A percentile compares a stretch with the other conserved stretches of the same genome.
These are phyloP conservation scores for Gambelia wislizenii DNA, from an alignment of 2,797 vertebrate genomes.

Conservation along the genomic window DNA sequence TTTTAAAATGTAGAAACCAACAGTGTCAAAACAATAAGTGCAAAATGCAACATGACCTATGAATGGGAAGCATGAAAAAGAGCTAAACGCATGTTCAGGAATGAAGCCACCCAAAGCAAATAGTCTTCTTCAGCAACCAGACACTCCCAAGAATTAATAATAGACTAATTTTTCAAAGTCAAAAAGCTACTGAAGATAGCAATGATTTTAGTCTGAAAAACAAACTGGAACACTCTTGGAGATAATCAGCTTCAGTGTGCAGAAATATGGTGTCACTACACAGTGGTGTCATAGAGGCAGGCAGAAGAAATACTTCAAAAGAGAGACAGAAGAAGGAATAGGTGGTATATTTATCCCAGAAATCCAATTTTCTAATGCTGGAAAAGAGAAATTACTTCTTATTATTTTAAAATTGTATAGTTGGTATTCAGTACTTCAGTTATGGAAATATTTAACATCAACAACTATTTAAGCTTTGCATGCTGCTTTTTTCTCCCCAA, in stretches of 20 bases:
- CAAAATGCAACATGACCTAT: constrained; percentile 59
- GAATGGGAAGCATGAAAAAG: constrained; percentile 68
- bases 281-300: constrained; percentile 77
- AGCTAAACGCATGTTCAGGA: constrained; percentile 65
- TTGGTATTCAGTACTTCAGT: not conserved
- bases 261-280: constrained; percentile 79
- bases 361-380: constrained; percentile 56
- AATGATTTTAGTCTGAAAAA: constrained; percentile 83
- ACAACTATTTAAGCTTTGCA: constrained; percentile 15
- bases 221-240: constrained; percentile 80
- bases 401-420: not conserved
- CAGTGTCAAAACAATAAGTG: constrained; percentile 64
- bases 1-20: constrained; percentile 69
- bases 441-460: not conserved
- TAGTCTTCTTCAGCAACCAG: constrained; percentile 76
- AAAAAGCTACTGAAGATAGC: constrained; percentile 79
- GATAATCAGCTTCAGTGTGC: constrained; percentile 80
- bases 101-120: constrained; percentile 65
- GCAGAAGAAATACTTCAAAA: constrained; percentile 80
- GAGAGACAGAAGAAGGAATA: constrained; percentile 63
- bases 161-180: constrained; percentile 79
- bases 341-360: constrained; percentile 69
- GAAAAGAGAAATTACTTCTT: constrained; percentile 26
- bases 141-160: constrained; percentile 81
- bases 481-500: constrained; percentile 57